These are phyloP conservation scores for Lymantria monacha DNA, from an alignment of 2,888 invertebrate species.

Conservation along the genomic window DNA sequence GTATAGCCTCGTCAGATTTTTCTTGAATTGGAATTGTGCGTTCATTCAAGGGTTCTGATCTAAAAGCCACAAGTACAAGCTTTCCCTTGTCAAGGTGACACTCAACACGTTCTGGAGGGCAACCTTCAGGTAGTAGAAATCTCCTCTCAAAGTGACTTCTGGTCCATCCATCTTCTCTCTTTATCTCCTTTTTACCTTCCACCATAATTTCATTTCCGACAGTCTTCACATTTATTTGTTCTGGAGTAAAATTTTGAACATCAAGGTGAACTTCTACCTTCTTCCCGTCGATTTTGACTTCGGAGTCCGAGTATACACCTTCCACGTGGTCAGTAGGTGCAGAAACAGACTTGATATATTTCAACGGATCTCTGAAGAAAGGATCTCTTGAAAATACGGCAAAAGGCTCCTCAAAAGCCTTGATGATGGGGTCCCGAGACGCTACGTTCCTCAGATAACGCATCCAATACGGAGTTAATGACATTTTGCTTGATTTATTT, in stretches of 20 bases:
- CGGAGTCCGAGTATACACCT: constrained; percentile 79
- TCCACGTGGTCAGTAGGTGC: constrained; percentile 58
- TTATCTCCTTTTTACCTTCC: constrained; percentile 91
- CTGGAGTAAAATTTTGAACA: constrained; percentile 90
- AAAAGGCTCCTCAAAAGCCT: constrained; percentile 64
- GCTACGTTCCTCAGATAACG: constrained; percentile 67
- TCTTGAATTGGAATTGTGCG: constrained; percentile 61
- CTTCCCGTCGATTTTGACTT: constrained; percentile 82
- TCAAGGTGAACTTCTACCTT: constrained; percentile 88
- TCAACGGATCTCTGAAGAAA: constrained; percentile 67
- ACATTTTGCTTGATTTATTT: constrained; percentile 48
- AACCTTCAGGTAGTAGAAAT: constrained; percentile 88
- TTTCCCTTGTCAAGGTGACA: constrained; percentile 90
- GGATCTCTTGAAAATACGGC: constrained; percentile 59
- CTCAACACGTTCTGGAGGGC: constrained; percentile 87
- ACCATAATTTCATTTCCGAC: constrained; percentile 87
- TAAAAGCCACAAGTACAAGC: constrained; percentile 85
- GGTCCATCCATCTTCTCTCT: constrained; percentile 88
- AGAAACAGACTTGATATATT: constrained; percentile 52
- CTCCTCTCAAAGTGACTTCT: constrained; percentile 89
- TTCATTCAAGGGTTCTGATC: constrained; percentile 62
- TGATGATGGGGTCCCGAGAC: constrained; percentile 56
- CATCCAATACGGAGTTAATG: constrained; percentile 69
- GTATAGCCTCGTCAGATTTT: constrained; percentile 32
- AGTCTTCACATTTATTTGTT: constrained; percentile 90